Evolutionary conservation across 2,113 vertebrate species (phyloP).

Genomic region (Odontesthes bonariensis): DNA sequence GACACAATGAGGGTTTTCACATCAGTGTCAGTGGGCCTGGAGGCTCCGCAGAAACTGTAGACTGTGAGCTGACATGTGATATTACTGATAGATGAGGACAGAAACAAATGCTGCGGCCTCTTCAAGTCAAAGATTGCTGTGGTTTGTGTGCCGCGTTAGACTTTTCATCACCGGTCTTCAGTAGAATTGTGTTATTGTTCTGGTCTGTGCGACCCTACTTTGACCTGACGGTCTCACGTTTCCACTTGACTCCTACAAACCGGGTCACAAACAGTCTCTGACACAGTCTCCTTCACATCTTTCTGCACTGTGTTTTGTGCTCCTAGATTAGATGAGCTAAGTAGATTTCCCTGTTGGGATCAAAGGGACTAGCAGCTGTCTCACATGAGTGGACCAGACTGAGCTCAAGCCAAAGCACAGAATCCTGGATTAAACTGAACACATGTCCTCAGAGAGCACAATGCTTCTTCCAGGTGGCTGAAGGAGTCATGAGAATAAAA

Average conservation of each 20-base stretch:
- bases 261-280: slow-evolving; percentile 19
- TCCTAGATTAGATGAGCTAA: slow-evolving; percentile 77
- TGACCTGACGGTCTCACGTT: not conserved
- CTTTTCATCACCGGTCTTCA: not conserved
- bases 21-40: slow-evolving; percentile 7
- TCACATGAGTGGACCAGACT: slow-evolving; percentile 63
- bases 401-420: slow-evolving; percentile 71
- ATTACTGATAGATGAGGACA: not conserved
- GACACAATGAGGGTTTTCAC: slow-evolving; percentile 6
- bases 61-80: slow-evolving; percentile 7
- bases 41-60: not conserved
- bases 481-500: slow-evolving; percentile 23
- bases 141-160: not conserved
- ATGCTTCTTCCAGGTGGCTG: slow-evolving; percentile 10
- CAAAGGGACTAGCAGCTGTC: slow-evolving; percentile 79
- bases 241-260: slow-evolving; percentile 10
- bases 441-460: slow-evolving; percentile 36
- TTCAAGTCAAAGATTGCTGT: not conserved
- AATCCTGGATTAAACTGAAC: slow-evolving; percentile 79
- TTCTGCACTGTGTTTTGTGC: slow-evolving; percentile 44
- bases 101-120: not conserved
- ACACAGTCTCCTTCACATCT: slow-evolving; percentile 42
- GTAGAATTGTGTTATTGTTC: not conserved
- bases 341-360: slow-evolving; percentile 79
- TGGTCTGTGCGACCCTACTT: not conserved